These are phyloP conservation scores for Pseudopipra pipra DNA, from an alignment of 2,113 vertebrate species.

Conservation along the genomic window DNA sequence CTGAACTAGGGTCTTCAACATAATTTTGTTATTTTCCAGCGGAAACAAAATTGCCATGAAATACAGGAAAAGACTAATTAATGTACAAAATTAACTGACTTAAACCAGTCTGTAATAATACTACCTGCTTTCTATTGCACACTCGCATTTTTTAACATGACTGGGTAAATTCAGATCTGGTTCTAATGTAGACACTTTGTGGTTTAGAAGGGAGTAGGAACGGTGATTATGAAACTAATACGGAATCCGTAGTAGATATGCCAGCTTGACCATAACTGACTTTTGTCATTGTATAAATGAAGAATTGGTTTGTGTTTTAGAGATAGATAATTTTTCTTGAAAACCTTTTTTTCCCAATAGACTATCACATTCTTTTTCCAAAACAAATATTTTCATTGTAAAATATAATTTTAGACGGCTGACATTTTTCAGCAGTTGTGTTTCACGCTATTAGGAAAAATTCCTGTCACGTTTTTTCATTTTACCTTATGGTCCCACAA, in stretches of 20 bases:
- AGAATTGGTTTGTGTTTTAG: neutral
- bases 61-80: neutral
- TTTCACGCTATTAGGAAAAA: neutral
- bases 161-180: neutral
- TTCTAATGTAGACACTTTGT: neutral
- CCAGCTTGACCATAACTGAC: neutral
- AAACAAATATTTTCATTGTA: neutral
- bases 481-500: neutral
- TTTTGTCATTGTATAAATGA: neutral
- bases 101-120: neutral
- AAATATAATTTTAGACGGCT: neutral
- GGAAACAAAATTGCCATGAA: neutral
- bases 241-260: neutral
- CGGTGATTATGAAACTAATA: neutral
- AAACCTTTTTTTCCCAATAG: accelerated
- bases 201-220: neutral
- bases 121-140: neutral
- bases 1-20: neutral
- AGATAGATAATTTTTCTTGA: neutral
- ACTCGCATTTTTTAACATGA: neutral
- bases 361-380: neutral
- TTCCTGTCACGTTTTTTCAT: neutral
- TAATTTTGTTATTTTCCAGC: neutral
- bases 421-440: neutral
- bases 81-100: neutral